Conservation (phyloP, 2,797 vertebrate genomes). For the Hozukius guyotensis region DNA sequence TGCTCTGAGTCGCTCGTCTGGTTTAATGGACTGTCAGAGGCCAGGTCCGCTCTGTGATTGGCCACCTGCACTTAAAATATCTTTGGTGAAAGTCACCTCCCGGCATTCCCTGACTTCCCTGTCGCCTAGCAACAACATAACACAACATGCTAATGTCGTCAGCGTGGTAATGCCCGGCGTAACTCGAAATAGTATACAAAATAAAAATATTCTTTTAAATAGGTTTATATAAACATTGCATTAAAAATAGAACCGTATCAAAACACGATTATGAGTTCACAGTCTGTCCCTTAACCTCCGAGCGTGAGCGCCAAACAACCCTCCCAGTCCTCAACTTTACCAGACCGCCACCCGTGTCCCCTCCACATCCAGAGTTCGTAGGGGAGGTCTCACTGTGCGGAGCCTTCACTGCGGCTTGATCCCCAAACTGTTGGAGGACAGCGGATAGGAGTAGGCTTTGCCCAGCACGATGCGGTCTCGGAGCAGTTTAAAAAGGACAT, state of each 20-base stretch:
- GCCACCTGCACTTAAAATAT: conserved; percentile 70
- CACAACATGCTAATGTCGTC: conserved; percentile 69
- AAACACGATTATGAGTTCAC: conserved; percentile 90
- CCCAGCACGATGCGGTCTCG: conserved; percentile 97
- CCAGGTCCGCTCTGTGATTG: conserved; percentile 40
- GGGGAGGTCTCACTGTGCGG: conserved; percentile 23
- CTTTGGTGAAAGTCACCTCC: conserved; percentile 79
- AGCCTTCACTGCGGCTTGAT: conserved; percentile 89
- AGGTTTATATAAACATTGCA: conserved; percentile 96
- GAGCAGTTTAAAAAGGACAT: conserved; percentile 98
- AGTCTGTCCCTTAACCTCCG: conserved; percentile 70
- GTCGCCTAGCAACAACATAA: conserved; percentile 67
- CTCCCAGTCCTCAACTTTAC: conserved; percentile 8
- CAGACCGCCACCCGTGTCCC: conserved; percentile 5
- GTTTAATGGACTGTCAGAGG: conserved; percentile 39
- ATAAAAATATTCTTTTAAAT: conserved; percentile 99
- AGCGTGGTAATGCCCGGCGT: conserved; percentile 79
- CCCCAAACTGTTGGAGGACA: conserved; percentile 84
- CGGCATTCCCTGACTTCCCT: conserved; percentile 67
- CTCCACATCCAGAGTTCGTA: conserved; percentile 40
- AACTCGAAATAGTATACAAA: conserved; percentile 96
- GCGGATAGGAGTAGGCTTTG: conserved; percentile 94
- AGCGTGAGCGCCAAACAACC: background rate
- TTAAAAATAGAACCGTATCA: conserved; percentile 99
- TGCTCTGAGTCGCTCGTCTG: conserved; percentile 24